Conservation (phyloP, 2,888 invertebrate genomes). For the Euplexia lucipara region DNA sequence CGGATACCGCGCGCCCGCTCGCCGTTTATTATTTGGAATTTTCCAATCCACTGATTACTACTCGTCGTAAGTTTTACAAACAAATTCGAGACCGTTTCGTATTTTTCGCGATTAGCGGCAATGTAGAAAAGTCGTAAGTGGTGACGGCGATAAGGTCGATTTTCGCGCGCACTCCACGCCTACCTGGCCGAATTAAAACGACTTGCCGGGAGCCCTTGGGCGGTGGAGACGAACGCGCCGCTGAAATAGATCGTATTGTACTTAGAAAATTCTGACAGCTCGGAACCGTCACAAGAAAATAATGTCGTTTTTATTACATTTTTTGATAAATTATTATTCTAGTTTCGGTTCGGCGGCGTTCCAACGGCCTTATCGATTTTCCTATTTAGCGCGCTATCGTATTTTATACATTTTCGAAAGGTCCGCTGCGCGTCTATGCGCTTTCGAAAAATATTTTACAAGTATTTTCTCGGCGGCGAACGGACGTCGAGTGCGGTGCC, state of each 20-base stretch:
- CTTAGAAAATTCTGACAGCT: constrained; percentile 90
- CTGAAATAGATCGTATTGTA: constrained; percentile 75
- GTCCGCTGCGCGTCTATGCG: constrained; percentile 86
- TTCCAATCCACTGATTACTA: constrained; percentile 92
- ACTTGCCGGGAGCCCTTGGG: constrained; percentile 56
- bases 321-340: constrained; percentile 90
- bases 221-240: constrained; percentile 54
- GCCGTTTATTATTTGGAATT: constrained; percentile 90
- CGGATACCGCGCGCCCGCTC: constrained; percentile 85
- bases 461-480: constrained; percentile 84
- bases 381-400: constrained; percentile 87
- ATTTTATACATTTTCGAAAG: constrained; percentile 89
- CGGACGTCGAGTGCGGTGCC: constrained; percentile 86
- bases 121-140: constrained; percentile 88
- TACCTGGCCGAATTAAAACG: constrained; percentile 79
- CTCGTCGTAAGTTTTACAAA: constrained; percentile 88
- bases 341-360: constrained; percentile 85
- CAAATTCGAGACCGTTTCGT: constrained; percentile 87
- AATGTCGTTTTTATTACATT: constrained; percentile 91
- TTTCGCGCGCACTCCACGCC: constrained; percentile 71
- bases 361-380: constrained; percentile 89
- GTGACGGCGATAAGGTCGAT: constrained; percentile 76
- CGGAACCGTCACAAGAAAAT: constrained; percentile 87
- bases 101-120: constrained; percentile 88
- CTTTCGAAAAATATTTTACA: constrained; percentile 90